Percentiles rank a stretch among this genome's conserved stretches.
Conservation (phyloP, 2,113 vertebrate species). For the Atlantisia rogersi region DNA sequence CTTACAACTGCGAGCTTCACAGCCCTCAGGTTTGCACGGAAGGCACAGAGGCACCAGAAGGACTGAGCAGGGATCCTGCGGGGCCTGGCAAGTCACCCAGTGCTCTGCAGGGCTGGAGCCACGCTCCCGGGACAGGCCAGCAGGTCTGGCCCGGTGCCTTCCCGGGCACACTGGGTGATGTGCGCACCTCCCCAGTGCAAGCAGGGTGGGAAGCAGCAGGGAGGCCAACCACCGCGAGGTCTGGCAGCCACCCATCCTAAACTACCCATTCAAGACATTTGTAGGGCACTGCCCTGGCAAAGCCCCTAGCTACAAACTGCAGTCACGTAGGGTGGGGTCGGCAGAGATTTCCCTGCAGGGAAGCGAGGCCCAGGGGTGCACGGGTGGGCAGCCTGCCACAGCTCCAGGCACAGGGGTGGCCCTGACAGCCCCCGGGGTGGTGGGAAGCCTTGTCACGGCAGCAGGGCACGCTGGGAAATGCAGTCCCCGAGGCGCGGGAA, state of each 20-base stretch:
- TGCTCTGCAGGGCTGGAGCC: rapidly evolving
- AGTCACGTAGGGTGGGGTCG: neutral
- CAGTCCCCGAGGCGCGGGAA: neutral
- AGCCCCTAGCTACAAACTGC: neutral
- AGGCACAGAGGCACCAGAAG: neutral
- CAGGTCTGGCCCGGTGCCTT: neutral
- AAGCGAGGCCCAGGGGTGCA: neutral
- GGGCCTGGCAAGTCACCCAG: neutral
- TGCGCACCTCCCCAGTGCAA: neutral
- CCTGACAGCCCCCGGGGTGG: neutral
- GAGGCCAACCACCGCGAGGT: neutral
- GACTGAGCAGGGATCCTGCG: neutral
- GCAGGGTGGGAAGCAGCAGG: rapidly evolving
- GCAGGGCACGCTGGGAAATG: neutral
- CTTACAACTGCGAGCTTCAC: neutral
- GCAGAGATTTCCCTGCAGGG: neutral
- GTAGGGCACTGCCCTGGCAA: neutral
- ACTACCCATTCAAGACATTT: neutral
- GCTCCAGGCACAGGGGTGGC: neutral
- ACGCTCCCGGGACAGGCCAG: neutral
- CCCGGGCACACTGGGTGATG: neutral
- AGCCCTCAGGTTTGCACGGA: neutral
- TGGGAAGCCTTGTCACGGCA: neutral
- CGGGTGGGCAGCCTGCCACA: neutral
- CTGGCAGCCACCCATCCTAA: neutral